Evolutionary conservation across 1,140 invertebrate species (phyloP).

Genomic region (Papilio dardanus): DNA sequence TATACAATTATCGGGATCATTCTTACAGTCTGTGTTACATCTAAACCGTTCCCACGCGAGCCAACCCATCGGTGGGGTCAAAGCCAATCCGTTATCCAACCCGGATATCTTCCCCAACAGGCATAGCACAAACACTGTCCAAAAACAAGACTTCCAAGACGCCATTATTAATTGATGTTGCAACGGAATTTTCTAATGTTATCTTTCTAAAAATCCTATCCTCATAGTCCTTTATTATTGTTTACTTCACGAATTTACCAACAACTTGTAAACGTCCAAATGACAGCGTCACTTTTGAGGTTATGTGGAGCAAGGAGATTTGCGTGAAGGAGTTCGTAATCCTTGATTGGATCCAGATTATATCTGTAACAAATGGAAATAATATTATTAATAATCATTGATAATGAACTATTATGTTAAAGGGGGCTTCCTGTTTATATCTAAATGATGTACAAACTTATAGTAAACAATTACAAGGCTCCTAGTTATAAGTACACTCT

Average conservation of each 20-base stretch:
- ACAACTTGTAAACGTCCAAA: constrained; percentile 39
- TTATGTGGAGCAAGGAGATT: constrained; percentile 38
- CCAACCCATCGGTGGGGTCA: constrained; percentile 95
- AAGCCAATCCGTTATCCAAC: constrained; percentile 92
- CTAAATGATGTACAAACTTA: neutral
- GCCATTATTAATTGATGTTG: constrained; percentile 50
- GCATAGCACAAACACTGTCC: constrained; percentile 65
- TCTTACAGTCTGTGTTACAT: constrained; percentile 96
- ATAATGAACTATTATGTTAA: constrained; percentile 11
- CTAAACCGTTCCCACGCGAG: constrained; percentile 96
- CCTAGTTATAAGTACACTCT: no score
- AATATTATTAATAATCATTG: constrained; percentile 27
- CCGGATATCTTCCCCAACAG: constrained; percentile 67
- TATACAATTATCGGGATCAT: constrained; percentile 96
- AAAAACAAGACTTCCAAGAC: constrained; percentile 61
- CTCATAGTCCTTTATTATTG: constrained; percentile 57
- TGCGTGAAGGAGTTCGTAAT: constrained; percentile 11
- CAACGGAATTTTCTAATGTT: constrained; percentile 39
- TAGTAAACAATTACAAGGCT: constrained; percentile 5
- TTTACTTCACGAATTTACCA: constrained; percentile 44
- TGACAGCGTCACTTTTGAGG: constrained; percentile 43
- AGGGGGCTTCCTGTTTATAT: constrained; percentile 27
- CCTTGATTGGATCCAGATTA: constrained; percentile 37
- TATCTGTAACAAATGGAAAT: constrained; percentile 49
- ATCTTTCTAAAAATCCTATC: constrained; percentile 57